phyloP scores from a whole-genome alignment of 2,888 invertebrate species.

The Cantharis lateralis region DNA sequence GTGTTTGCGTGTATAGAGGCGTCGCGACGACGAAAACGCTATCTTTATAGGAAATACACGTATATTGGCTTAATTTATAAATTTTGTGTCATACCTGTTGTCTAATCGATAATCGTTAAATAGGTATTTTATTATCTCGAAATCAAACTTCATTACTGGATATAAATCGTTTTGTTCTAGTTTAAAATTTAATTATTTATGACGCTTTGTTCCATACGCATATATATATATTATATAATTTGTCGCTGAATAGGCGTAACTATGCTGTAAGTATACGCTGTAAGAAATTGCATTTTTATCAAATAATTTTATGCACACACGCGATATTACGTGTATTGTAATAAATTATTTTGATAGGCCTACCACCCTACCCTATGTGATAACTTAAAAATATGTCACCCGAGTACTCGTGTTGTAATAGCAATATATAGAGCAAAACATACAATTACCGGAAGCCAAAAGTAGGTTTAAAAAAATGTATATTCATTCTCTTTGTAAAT shows the following conservation, averaged over 20 bases:
- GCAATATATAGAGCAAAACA: not conserved
- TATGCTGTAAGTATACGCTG: not conserved
- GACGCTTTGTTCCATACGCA: not conserved
- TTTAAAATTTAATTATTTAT: not conserved
- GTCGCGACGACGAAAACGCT: not conserved
- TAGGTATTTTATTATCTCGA: not conserved
- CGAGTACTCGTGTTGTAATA: not conserved
- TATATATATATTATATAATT: not conserved
- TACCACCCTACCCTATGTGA: not conserved
- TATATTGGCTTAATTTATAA: not conserved
- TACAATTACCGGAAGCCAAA: too few relatives aligned
- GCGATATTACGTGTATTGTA: conserved; percentile 14
- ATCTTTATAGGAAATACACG: not conserved
- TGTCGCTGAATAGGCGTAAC: not conserved
- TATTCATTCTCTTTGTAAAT: not conserved
- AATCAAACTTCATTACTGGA: not conserved
- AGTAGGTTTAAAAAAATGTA: too few relatives aligned
- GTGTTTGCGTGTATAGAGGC: conserved; percentile 11
- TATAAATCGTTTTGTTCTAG: not conserved
- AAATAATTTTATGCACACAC: conserved; percentile 7
- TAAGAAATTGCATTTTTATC: conserved; percentile 5
- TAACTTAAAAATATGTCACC: not conserved
- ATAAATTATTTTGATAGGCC: not conserved
- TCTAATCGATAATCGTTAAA: not conserved
- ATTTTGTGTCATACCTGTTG: not conserved